Conservation (phyloP, 2,888 invertebrate species). For the Andrena hattorfiana region DNA sequence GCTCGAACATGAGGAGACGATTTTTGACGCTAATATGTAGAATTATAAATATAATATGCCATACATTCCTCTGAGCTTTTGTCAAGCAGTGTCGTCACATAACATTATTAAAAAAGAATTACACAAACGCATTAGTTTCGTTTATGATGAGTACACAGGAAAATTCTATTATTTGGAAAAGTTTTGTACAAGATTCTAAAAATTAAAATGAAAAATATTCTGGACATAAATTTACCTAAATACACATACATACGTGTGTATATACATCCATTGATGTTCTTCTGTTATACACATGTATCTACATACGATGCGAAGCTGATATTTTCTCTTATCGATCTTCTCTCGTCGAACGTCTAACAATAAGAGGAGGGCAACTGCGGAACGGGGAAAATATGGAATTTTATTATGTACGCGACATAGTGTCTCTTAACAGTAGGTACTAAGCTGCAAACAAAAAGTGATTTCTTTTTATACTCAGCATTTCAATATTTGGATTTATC, state of each 20-base stretch:
- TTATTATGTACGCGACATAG: constrained; percentile 22
- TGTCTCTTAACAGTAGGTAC: constrained; percentile 10
- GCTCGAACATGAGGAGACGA: too few relatives aligned
- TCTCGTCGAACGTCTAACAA: constrained; percentile 7
- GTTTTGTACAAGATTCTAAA: constrained; percentile 29
- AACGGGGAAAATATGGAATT: constrained; percentile 9
- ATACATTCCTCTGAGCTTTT: too few relatives aligned
- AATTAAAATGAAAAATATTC: constrained; percentile 33
- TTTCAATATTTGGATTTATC: constrained; percentile 2
- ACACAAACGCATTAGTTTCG: too few relatives aligned
- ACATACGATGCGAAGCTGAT: constrained; percentile 17
- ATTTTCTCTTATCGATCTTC: constrained; percentile 57
- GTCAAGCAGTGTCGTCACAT: too few relatives aligned
- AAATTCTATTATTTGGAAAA: too few relatives aligned
- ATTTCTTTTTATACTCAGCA: background rate
- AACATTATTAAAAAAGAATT: too few relatives aligned
- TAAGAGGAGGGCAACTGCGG: constrained; percentile 2
- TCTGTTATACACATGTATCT: background rate
- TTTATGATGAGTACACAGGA: too few relatives aligned
- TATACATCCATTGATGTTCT: background rate
- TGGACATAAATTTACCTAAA: constrained; percentile 23
- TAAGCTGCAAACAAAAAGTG: constrained; percentile 15
- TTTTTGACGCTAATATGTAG: too few relatives aligned
- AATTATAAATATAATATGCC: too few relatives aligned
- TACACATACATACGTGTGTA: background rate